phyloP scores from a whole-genome alignment of 2,113 vertebrate species.

The Tautogolabrus adspersus region DNA sequence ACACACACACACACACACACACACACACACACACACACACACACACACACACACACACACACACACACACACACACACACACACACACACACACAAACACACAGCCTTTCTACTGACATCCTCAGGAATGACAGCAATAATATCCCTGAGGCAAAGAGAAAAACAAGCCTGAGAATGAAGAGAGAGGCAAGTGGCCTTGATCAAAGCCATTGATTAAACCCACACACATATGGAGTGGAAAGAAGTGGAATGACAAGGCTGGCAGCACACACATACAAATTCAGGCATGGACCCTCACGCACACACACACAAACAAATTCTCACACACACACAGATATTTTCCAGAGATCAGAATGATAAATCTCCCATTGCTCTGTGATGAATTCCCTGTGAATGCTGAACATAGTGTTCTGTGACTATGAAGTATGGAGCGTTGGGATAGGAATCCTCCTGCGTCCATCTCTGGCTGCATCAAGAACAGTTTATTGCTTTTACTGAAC shows the following conservation, averaged over 20 bases:
- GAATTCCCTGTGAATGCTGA: conserved; percentile 60
- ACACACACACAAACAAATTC: not conserved
- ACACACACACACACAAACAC: no score
- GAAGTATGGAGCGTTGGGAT: conserved; percentile 67
- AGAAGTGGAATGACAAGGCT: not conserved
- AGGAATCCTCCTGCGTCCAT: conserved; percentile 53
- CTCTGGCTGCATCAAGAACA: conserved; percentile 54
- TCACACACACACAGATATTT: conserved; percentile 1
- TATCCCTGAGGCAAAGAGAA: not conserved
- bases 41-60: no score
- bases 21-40: no score
- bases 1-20: not conserved
- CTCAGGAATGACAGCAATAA: conserved; percentile 3
- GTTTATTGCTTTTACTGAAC: conserved; percentile 68
- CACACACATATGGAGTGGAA: not conserved
- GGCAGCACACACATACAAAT: conserved; percentile 12
- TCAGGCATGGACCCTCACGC: not conserved
- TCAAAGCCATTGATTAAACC: conserved; percentile 30
- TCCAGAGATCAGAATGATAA: conserved; percentile 66
- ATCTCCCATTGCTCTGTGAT: conserved; percentile 62
- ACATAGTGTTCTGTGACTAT: conserved; percentile 58
- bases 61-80: no score
- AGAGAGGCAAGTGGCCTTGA: conserved; percentile 31
- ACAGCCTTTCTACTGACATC: not conserved
- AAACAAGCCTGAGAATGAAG: conserved; percentile 4